Percentiles rank a stretch among this genome's conserved stretches.
These are phyloP conservation scores for Prietella phreatophila DNA, from an alignment of 2,113 vertebrate genomes.

Conservation along the genomic window DNA sequence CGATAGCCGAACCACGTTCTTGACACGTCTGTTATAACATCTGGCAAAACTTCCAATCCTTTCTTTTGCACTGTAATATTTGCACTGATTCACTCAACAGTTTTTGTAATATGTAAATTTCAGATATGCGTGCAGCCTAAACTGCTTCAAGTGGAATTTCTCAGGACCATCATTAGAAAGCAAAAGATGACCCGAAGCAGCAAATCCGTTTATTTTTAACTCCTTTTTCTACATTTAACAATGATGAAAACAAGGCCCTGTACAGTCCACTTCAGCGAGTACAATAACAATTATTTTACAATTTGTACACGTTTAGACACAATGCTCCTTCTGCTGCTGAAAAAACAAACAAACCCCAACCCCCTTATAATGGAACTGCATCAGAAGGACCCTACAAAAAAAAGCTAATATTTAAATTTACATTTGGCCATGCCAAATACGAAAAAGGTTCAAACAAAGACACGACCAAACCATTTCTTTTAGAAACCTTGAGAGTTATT, in stretches of 20 bases:
- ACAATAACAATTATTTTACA: constrained; percentile 98
- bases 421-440: constrained; percentile 71
- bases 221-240: constrained; percentile 90
- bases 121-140: not conserved
- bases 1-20: not conserved
- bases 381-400: constrained; percentile 76
- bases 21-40: not conserved
- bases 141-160: not conserved
- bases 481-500: constrained; percentile 55
- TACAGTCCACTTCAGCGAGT: constrained; percentile 96
- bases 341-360: constrained; percentile 67
- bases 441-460: constrained; percentile 57
- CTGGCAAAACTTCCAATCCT: not conserved
- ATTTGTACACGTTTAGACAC: constrained; percentile 96
- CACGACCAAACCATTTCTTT: constrained; percentile 56
- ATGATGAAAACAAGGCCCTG: constrained; percentile 98
- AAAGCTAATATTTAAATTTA: constrained; percentile 65
- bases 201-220: constrained; percentile 70
- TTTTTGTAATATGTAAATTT: not conserved
- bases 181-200: constrained; percentile 59
- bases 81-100: not conserved
- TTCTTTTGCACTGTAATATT: not conserved
- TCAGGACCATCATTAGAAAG: not conserved
- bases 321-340: constrained; percentile 78
- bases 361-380: constrained; percentile 74